Base-by-base conservation (phyloP, 2,888 invertebrate species). In the Heteropelma amictum region DNA sequence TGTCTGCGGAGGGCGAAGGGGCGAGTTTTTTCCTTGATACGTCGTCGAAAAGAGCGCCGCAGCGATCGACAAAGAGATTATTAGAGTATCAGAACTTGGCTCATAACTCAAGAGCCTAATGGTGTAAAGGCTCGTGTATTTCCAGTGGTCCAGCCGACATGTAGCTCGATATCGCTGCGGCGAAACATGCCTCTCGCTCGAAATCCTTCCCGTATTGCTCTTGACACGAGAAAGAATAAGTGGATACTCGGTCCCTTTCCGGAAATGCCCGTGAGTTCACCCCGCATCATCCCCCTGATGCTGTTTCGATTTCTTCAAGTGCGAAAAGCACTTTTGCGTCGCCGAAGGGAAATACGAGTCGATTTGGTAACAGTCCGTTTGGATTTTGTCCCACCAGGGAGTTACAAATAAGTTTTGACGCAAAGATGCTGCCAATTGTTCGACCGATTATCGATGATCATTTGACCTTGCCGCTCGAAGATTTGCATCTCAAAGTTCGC, bases 51-150 rank as follows among this genome's bases (percentile, higher is more conserved):
- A 47, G 64, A 64, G 65, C 51, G 65, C 70, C 47, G 53, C 51
- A 82, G 76, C 85, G 84, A 88, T 88, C 86, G 83, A 81, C 86
- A 86, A 84, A 83, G 81, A 85, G 86, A 88, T 88, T 88, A 88
- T 88, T 87, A 86, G 86, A 84, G 87, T 87, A 88, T 88, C 84
- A 88, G 84, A 88, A 88, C 86, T 88, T 87, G 85, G 83, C 86
- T 81, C 88, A 87, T 88, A 88, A 88, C 87, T 88, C 87, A 88
- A 81, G 78, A 56, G 80, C 79, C 84, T 87, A 88, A 88, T 88
- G 86, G 87, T 77, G 84, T 83, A 79, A 72, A 64, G 75, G 79
- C 78, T 79, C 80, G 72, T 69, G 75, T 65, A 14, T 12, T 61
- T 69, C 64, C 77, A 61, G 70, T 58, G n/a, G 54, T 35, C 21